Percentiles rank a stretch among this genome's conserved stretches.
Conservation (phyloP, 1,140 invertebrate genomes). For the Sminthurides bifidus region DNA sequence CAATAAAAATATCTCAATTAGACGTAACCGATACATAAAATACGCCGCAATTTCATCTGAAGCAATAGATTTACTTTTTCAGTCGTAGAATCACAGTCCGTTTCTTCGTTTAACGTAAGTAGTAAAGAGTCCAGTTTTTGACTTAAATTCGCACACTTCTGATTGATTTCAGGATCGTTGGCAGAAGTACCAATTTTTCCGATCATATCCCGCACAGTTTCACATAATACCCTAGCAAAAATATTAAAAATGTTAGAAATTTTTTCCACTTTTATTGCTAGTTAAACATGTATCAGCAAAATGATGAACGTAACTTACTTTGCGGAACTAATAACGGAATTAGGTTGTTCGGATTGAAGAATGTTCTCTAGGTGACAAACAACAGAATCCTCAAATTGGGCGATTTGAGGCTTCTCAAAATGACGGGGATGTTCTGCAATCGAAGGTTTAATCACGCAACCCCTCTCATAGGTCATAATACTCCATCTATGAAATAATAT, state of each 20-base stretch:
- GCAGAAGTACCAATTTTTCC: conserved; percentile 44
- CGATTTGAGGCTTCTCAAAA: conserved; percentile 26
- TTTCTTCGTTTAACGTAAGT: conserved; percentile 57
- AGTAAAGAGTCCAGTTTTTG: conserved; percentile 65
- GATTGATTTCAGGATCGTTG: conserved; percentile 48
- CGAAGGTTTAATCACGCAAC: conserved; percentile 23
- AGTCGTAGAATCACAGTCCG: conserved; percentile 23
- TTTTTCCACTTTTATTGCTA: no score
- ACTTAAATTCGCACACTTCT: conserved; percentile 60
- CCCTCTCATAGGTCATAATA: conserved; percentile 65
- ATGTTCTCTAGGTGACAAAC: conserved; percentile 73
- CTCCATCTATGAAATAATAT: conserved; percentile 55
- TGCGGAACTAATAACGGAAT: conserved; percentile 58
- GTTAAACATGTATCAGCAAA: background rate
- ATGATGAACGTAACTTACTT: conserved; percentile 44
- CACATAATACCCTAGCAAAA: conserved; percentile 51
- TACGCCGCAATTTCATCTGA: no score
- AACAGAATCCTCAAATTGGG: conserved; percentile 54
- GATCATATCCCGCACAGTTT: conserved; percentile 68
- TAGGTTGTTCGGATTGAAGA: conserved; percentile 68
- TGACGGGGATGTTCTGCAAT: conserved; percentile 18
- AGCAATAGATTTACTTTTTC: no score
- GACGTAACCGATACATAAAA: no score
- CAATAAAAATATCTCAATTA: no score
- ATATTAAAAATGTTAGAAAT: no score